Conservation (phyloP, 2,888 invertebrate genomes). For the Steinernema carpocapsae region DNA sequence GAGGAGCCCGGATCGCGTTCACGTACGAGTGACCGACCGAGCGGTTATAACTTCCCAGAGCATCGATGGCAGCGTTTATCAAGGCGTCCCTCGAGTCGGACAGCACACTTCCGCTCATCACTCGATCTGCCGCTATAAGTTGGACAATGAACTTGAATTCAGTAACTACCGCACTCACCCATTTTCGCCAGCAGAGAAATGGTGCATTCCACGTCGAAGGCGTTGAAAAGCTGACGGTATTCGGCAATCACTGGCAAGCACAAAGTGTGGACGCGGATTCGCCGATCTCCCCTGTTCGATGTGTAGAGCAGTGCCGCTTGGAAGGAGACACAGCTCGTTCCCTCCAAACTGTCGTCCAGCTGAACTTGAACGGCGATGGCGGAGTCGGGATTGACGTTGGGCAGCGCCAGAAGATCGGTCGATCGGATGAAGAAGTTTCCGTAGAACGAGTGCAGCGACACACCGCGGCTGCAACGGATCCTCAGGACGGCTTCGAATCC, state of each 20-base stretch:
- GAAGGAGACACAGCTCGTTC: conserved; percentile 84
- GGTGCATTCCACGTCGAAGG: conserved; percentile 90
- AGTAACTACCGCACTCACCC: conserved; percentile 79
- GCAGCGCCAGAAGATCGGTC: conserved; percentile 90
- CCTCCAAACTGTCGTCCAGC: conserved; percentile 87
- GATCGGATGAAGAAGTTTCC: conserved; percentile 99
- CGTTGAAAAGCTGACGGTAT: conserved; percentile 83
- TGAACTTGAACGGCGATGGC: conserved; percentile 95
- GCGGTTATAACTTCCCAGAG: conserved; percentile 74
- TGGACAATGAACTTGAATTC: no score
- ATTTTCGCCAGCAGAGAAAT: conserved; percentile 91
- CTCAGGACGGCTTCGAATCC: conserved; percentile 99
- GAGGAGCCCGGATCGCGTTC: conserved; percentile 44
- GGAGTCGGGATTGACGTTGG: conserved; percentile 96
- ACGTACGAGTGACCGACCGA: conserved; percentile 47
- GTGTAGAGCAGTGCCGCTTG: conserved; percentile 97
- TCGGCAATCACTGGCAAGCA: conserved; percentile 87
- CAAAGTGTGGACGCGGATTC: conserved; percentile 95
- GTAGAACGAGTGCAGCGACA: conserved; percentile 96
- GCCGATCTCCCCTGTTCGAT: conserved; percentile 89
- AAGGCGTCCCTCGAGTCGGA: conserved; percentile 94
- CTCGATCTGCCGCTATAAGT: conserved; percentile 88
- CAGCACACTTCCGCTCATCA: conserved; percentile 77
- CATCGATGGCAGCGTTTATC: conserved; percentile 91
- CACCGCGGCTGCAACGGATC: conserved; percentile 86